A percentile compares a stretch with the other conserved stretches of the same genome.
phyloP scores from a whole-genome alignment of 2,888 invertebrate genomes.

The Glaucopsyche alexis region DNA sequence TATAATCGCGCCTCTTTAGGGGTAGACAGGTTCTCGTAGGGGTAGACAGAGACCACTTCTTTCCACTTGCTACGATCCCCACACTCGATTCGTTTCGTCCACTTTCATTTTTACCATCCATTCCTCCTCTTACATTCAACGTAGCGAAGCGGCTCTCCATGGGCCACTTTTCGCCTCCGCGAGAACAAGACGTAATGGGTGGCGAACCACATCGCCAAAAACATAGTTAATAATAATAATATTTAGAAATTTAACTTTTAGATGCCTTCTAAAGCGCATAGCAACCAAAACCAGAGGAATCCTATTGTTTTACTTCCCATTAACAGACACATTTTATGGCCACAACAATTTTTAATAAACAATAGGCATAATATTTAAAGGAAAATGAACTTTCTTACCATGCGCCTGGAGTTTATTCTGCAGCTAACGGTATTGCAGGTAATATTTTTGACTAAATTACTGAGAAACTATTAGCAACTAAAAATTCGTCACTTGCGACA shows the following conservation, averaged over 20 bases:
- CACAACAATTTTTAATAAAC: not conserved
- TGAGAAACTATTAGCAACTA: not conserved
- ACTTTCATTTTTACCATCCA: no score
- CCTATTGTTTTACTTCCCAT: not conserved
- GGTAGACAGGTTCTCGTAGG: no score
- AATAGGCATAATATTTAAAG: not conserved
- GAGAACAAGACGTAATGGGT: no score
- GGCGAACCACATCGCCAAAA: no score
- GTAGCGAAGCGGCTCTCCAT: no score
- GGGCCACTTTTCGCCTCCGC: no score
- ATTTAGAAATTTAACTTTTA: not conserved
- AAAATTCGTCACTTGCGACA: not conserved
- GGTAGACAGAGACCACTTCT: no score
- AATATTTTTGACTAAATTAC: not conserved
- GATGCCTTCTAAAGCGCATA: not conserved
- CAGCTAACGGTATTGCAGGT: not conserved
- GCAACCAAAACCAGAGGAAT: not conserved
- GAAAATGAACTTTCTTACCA: not conserved
- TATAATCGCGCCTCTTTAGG: no score
- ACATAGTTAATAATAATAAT: not conserved
- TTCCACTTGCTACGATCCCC: no score
- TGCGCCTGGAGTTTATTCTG: not conserved
- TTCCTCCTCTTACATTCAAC: no score
- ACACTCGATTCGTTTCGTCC: no score
- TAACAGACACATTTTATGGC: not conserved